A percentile compares a stretch with the other conserved stretches of the same genome.
These are phyloP conservation scores for Lycophotia porphyrea DNA, from an alignment of 2,888 invertebrate genomes.

Conservation along the genomic window DNA sequence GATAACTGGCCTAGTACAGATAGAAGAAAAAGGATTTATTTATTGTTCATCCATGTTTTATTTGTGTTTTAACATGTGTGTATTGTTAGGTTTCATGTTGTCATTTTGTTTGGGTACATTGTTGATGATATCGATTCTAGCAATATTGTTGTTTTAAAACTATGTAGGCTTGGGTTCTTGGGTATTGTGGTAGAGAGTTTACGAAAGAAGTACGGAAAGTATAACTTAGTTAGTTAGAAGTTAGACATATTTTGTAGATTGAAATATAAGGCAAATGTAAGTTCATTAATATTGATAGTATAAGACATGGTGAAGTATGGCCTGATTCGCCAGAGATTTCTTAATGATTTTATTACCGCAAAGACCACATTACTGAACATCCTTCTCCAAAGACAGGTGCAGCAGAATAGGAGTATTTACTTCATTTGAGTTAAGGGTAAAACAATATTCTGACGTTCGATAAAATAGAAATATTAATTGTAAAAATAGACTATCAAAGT, in stretches of 20 bases:
- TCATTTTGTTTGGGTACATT: slow-evolving; percentile 17
- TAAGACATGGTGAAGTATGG: background rate
- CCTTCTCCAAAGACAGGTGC: background rate
- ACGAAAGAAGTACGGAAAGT: background rate
- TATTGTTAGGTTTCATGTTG: slow-evolving; percentile 5
- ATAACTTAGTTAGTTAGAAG: background rate
- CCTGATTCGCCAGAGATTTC: background rate
- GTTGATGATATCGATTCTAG: background rate
- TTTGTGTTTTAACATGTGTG: background rate
- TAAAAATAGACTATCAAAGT: background rate
- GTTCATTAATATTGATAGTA: background rate
- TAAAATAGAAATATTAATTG: background rate
- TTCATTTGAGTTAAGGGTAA: too few relatives aligned
- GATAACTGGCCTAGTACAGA: slow-evolving; percentile 78
- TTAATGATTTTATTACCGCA: background rate
- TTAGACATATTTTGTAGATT: background rate
- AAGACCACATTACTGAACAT: background rate
- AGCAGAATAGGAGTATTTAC: background rate
- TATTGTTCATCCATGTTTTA: slow-evolving; percentile 15
- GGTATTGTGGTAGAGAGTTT: background rate
- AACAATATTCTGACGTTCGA: background rate
- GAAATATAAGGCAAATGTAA: background rate
- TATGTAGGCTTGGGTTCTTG: background rate
- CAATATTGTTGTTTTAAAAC: slow-evolving; percentile 1
- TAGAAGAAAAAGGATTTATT: slow-evolving; percentile 53